Evolutionary conservation across 2,797 vertebrate species (phyloP), one percentile per base, ranked within the genome.

Genomic region (Pterois miles): DNA sequence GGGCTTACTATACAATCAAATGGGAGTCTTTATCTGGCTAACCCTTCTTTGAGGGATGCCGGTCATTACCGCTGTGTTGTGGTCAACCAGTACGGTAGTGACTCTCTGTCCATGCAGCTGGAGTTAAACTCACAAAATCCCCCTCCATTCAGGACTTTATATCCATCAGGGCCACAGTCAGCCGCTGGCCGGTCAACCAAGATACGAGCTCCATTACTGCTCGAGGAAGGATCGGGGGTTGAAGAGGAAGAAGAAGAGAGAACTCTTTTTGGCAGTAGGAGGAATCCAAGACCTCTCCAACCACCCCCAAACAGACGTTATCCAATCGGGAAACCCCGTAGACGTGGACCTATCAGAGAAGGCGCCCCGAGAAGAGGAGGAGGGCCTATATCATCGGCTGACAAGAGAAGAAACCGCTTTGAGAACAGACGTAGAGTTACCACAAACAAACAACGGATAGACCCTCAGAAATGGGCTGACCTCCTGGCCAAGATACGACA

Each of bases 401-500:
- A 96, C 0, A 94, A 96, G 75, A 96, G 95, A 3, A 94, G 95
- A 84, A 91, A 95, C 27, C 94, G 59, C 3, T 94, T 96, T 77
- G 95, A 96, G 67, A 96, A 95, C 67, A 92, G 96, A 65, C 93
- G 95, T 5, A 96, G 96, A 88, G 66, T 96, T 13, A 93, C 94
- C 58, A 56, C 95, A 85, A 95, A 95, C 31, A 97, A 93, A 88
- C 97, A 96, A 65, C 96, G 96, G 83, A 96, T 99, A 79, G 96
- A 97, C 82, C 98, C 98, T 0, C 91, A 96, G 75, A 97, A 94
- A 40, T 99, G 98, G 98, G 98, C 97, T 2, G 95, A 96, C 40
- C 95, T 99, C 88, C 92, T 99, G 80, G 96, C 97, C 81, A 96
- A 97, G 68, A 98, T 99, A 10, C 96, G 97, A 40, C 95, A 96